Evolutionary conservation across 2,888 invertebrate genomes (phyloP), one percentile per base, ranked within the genome.

Genomic region (Leistus spinibarbis): DNA sequence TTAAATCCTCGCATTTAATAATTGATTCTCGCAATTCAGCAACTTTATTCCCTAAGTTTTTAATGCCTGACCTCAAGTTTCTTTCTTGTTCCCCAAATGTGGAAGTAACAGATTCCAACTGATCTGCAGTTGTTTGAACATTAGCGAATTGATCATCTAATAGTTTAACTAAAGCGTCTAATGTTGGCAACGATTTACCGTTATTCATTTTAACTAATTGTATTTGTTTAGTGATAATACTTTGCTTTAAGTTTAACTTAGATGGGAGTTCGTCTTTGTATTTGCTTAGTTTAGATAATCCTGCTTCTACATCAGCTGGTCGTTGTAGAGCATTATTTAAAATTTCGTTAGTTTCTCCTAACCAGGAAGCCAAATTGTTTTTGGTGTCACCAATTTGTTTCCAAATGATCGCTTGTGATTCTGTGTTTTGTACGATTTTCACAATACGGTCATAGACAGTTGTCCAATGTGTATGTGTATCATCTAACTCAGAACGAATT

Each of bases 351-450:
- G 94, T 96, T 82, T 94, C 93, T 76, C 91, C 90, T 4, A 97
- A 83, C 98, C 98, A 98, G 20, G 91, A 90, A 0, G 93, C 86
- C 2, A 97, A 87, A 82, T 95, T 95, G 78, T 93, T 92, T 82
- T 95, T 95, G 0, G 92, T 91, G 76, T 95, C 94, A 79, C 95
- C 94, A 53, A 98, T 93, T 84, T 97, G 96, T 81, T 95, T 93
- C 96, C 97, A 97, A 69, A 97, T 93, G n/a, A 95, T 92, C 0
- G 93, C 88, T 85, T 97, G 96, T 0, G 95, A 94, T 85, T 98
- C 97, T 67, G 93, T 90, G 70, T 91, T 91, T 83, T 95, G 95
- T 20, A 92, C 91, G 79, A 91, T 89, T 79, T 92, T 93, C 4
- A 92, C 88, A 2, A 94, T 89, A 65, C 90, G 89, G 77, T 93